These are phyloP conservation scores for Mustela lutreola DNA, from an alignment of 2,113 vertebrate species.

Conservation along the genomic window DNA sequence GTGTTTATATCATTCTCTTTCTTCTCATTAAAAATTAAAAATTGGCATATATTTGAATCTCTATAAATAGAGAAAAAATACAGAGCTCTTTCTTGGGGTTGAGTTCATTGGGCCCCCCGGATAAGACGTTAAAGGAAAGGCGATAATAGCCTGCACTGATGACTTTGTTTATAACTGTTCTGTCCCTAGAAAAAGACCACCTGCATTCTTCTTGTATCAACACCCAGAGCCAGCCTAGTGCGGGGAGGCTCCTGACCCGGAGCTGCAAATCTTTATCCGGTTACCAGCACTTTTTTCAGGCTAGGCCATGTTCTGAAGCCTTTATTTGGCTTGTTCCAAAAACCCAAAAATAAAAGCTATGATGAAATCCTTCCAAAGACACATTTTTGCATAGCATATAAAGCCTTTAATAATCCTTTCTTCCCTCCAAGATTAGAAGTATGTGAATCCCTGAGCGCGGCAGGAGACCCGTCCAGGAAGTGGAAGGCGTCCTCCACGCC, in stretches of 20 bases:
- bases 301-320: slow-evolving; percentile 41
- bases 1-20: not conserved
- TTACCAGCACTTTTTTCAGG: slow-evolving; percentile 72
- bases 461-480: slow-evolving; percentile 77
- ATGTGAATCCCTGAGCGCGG: slow-evolving; percentile 75
- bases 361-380: slow-evolving; percentile 75
- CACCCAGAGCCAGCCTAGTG: slow-evolving; percentile 63
- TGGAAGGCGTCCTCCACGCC: slow-evolving; percentile 79
- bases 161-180: slow-evolving; percentile 76
- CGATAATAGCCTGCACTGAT: slow-evolving; percentile 72
- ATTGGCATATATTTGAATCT: not conserved
- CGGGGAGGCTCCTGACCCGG: slow-evolving; percentile 54
- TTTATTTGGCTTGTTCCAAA: slow-evolving; percentile 74
- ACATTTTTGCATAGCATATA: slow-evolving; percentile 71
- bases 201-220: slow-evolving; percentile 72
- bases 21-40: slow-evolving; percentile 18
- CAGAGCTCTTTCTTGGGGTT: not conserved
- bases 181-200: slow-evolving; percentile 75
- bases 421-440: slow-evolving; percentile 82
- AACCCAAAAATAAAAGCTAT: slow-evolving; percentile 76
- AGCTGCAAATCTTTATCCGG: slow-evolving; percentile 69
- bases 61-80: slow-evolving; percentile 41
- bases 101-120: slow-evolving; percentile 19
- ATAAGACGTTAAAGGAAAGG: slow-evolving; percentile 54
- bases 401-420: slow-evolving; percentile 69